Evolutionary conservation across 2,888 invertebrate species (phyloP), one percentile per base, ranked within the genome.

Genomic region (Phengaris alcon): DNA sequence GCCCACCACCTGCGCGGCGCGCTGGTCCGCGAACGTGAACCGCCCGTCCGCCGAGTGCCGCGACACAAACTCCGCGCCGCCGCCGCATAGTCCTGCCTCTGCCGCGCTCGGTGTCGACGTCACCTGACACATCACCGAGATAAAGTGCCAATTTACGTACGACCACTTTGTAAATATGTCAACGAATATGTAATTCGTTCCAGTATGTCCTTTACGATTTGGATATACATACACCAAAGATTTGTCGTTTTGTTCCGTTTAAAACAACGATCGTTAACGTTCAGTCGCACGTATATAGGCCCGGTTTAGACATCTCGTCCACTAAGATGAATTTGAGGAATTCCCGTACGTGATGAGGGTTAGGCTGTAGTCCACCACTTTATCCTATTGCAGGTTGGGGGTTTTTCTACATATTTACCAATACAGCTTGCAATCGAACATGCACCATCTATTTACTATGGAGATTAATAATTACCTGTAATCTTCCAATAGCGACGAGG

Each of bases 21-120:
- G 96, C 90, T 99, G 99, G 93, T 99, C 99, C 75, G 99, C 98
- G 93, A 99, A 99, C 75, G 99, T 98, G 90, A 99, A 99, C 87
- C 99, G 99, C 22, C 99, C 99, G 87, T 99, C 99, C 84, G 97
- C 96, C 72, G 97, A 97, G 93, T 99, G 99, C 68, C 99, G 96
- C 72, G 99, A 98, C 82, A 99, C 98, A 89, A 99, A 99, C 94
- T 99, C 99, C 81, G 95, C 93, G 85, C 97, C 97, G 85, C 97
- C 97, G 76, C 97, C 96, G 81, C 97, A 97, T 79, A 89, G 82
- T 80, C 97, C 95, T 87, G 98, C 94, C 88, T 99, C 99, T 78
- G 96, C 96, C 78, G 97, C 97, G 90, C 97, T 98, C 13, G 99
- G 99, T 76, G 99, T 98, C 74, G 98, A 99, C 75, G 99, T 98